A percentile compares a stretch with the other conserved stretches of the same genome.
Evolutionary conservation across 2,888 invertebrate species (phyloP).

Genomic region (Eremobia ochroleuca): DNA sequence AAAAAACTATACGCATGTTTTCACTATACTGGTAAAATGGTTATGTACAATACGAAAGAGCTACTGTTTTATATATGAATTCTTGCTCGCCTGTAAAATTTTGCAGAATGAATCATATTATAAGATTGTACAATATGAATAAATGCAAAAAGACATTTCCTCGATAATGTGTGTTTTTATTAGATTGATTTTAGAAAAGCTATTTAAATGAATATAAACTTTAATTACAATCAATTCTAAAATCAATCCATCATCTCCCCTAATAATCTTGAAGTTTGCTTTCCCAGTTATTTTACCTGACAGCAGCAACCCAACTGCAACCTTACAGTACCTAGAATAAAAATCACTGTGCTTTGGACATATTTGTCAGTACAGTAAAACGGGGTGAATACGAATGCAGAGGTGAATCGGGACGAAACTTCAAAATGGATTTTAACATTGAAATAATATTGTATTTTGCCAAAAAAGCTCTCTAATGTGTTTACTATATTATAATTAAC

Average conservation of each 20-base stretch:
- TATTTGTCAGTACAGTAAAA: neutral
- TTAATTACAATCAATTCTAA: slow-evolving; percentile 19
- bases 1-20: slow-evolving; percentile 91
- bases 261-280: neutral
- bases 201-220: neutral
- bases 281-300: too few species aligned
- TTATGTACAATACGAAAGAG: slow-evolving; percentile 91
- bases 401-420: too few species aligned
- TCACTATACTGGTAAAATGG: slow-evolving; percentile 91
- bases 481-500: too few species aligned
- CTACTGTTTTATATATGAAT: slow-evolving; percentile 92
- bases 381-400: too few species aligned
- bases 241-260: slow-evolving; percentile 16
- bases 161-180: slow-evolving; percentile 80
- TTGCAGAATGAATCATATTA: slow-evolving; percentile 91
- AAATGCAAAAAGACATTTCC: slow-evolving; percentile 91
- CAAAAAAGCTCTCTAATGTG: too few species aligned
- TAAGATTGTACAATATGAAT: slow-evolving; percentile 91
- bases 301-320: neutral
- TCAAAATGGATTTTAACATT: too few species aligned
- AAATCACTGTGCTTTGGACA: neutral
- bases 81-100: slow-evolving; percentile 92
- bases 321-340: neutral
- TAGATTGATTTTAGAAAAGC: slow-evolving; percentile 29
- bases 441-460: too few species aligned